Conservation (phyloP, 2,888 invertebrate species). For the Ochlodes sylvanus region DNA sequence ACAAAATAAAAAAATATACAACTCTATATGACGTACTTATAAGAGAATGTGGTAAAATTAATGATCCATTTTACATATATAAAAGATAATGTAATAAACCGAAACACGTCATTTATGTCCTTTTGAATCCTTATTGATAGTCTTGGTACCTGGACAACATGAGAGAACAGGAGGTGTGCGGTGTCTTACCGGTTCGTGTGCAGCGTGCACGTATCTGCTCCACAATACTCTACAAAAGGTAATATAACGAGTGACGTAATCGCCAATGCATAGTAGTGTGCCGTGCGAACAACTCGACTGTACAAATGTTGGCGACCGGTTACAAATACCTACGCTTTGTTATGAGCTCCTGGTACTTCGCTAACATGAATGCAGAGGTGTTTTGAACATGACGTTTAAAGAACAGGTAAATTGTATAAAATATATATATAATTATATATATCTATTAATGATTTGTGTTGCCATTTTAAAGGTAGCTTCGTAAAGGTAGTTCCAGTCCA, state of each 20-base stretch:
- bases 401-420: not conserved
- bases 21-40: too few species aligned
- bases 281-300: slow-evolving; percentile 70
- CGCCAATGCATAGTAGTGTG: slow-evolving; percentile 68
- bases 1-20: too few species aligned
- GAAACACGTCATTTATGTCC: slow-evolving; percentile 48
- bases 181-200: slow-evolving; percentile 68
- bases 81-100: slow-evolving; percentile 15
- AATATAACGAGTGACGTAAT: slow-evolving; percentile 79
- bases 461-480: too few species aligned
- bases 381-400: not conserved
- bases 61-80: too few species aligned
- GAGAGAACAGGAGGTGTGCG: slow-evolving; percentile 56
- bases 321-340: slow-evolving; percentile 65
- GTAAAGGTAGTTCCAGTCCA: too few species aligned
- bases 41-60: too few species aligned
- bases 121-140: slow-evolving; percentile 70
- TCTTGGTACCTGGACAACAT: slow-evolving; percentile 70
- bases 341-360: slow-evolving; percentile 71
- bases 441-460: too few species aligned
- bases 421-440: too few species aligned
- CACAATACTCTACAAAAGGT: slow-evolving; percentile 63
- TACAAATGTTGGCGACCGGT: slow-evolving; percentile 67
- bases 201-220: slow-evolving; percentile 65
- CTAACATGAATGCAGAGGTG: slow-evolving; percentile 22